phyloP scores from a whole-genome alignment of 2,888 invertebrate species.

The Agonum fuliginosum region DNA sequence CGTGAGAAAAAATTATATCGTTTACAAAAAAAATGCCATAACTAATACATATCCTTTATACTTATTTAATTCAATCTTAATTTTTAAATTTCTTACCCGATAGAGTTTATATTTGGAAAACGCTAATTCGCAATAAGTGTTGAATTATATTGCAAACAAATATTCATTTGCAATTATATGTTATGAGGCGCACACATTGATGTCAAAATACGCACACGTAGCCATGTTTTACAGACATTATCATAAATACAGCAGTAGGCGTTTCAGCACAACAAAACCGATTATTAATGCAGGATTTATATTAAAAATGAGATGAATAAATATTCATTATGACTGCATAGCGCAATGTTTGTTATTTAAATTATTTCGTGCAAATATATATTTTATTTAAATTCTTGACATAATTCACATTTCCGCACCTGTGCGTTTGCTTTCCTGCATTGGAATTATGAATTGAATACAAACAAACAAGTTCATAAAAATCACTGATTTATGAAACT shows the following conservation, averaged over 20 bases:
- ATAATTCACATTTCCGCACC: constrained; percentile 16
- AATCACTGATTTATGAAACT: too few relatives aligned
- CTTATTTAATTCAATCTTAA: too few relatives aligned
- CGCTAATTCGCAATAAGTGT: too few relatives aligned
- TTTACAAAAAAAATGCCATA: too few relatives aligned
- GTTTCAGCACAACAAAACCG: not conserved
- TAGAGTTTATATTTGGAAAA: too few relatives aligned
- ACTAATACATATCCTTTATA: too few relatives aligned
- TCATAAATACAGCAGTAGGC: constrained; percentile 3
- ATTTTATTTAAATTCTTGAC: constrained; percentile 40
- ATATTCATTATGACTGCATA: constrained; percentile 24
- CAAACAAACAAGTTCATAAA: not conserved
- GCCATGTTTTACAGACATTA: not conserved
- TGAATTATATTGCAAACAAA: too few relatives aligned
- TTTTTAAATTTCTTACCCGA: too few relatives aligned
- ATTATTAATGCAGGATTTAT: constrained; percentile 2
- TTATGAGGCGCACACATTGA: not conserved
- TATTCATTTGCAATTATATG: not conserved
- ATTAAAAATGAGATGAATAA: constrained; percentile 26
- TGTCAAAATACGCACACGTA: not conserved
- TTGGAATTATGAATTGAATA: constrained; percentile 1
- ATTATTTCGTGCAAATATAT: constrained; percentile 16
- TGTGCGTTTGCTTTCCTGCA: constrained; percentile 14
- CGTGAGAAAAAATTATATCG: too few relatives aligned
- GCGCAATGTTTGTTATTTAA: constrained; percentile 14